Percentiles rank a stretch among this genome's conserved stretches.
Evolutionary conservation across 2,797 vertebrate genomes (phyloP).

Genomic region (Sebastes oblongus): DNA sequence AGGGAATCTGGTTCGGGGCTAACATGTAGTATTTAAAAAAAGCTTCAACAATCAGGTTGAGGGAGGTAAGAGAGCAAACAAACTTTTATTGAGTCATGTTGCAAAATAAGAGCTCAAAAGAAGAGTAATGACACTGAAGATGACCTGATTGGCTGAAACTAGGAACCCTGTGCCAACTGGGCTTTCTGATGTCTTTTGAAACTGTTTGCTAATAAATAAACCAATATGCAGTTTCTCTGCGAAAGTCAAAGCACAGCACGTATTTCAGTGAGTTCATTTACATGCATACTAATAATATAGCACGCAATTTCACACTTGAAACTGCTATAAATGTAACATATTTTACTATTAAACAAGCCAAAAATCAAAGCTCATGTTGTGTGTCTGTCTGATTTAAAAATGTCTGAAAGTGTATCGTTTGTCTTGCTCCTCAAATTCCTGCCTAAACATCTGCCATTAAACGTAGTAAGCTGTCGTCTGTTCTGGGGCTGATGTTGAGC

Average conservation of each 20-base stretch:
- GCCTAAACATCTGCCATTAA: not conserved
- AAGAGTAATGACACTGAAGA: not conserved
- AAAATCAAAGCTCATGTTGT: not conserved
- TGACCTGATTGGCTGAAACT: not conserved
- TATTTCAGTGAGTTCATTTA: not conserved
- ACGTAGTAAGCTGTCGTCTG: not conserved
- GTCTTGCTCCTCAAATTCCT: not conserved
- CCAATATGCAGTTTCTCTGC: not conserved
- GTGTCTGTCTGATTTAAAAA: not conserved
- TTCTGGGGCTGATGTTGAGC: not conserved
- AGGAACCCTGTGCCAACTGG: not conserved
- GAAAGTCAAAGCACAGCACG: not conserved
- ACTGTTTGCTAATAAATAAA: not conserved
- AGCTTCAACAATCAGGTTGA: not conserved
- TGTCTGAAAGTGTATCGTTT: not conserved
- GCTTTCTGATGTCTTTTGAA: not conserved
- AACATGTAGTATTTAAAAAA: not conserved
- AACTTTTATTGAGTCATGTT: not conserved
- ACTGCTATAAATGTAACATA: not conserved
- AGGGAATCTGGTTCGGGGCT: not conserved
- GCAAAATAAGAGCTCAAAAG: not conserved
- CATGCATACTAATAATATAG: not conserved
- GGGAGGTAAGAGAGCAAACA: not conserved
- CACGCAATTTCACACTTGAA: not conserved
- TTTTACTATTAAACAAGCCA: not conserved